phyloP scores from a whole-genome alignment of 2,113 vertebrate genomes.

The Felis catus region DNA sequence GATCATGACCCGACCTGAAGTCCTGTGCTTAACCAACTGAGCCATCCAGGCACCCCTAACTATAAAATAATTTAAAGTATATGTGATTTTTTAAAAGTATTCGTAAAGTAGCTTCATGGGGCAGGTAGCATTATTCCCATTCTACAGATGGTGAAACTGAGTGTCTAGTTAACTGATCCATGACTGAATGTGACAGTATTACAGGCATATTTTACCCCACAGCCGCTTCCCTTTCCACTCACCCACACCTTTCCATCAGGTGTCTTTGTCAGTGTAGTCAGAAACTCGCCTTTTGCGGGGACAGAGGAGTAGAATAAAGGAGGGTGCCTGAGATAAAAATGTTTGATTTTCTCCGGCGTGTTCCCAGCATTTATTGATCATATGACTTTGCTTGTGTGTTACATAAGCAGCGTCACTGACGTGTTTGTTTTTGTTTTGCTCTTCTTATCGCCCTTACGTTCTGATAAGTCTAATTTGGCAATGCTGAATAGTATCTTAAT shows the following conservation, averaged over 20 bases:
- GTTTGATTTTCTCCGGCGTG: not conserved
- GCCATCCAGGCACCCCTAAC: not conserved
- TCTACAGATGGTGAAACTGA: not conserved
- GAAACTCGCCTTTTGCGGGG: not conserved
- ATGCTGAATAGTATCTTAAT: not conserved
- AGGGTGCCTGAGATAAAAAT: not conserved
- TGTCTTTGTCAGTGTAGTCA: not conserved
- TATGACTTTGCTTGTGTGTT: not conserved
- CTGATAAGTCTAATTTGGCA: not conserved
- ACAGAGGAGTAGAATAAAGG: not conserved
- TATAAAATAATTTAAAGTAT: not conserved
- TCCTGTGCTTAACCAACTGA: too few species aligned
- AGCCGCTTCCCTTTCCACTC: not conserved
- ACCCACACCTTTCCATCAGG: not conserved
- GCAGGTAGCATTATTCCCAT: not conserved
- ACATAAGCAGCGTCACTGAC: not conserved
- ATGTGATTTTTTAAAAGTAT: not conserved
- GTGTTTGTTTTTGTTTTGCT: not conserved
- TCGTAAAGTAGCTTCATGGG: not conserved
- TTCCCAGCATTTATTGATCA: not conserved
- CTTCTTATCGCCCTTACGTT: not conserved
- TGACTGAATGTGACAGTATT: not conserved
- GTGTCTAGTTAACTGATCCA: not conserved
- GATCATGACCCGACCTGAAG: too few species aligned
- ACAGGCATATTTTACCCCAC: not conserved